These are phyloP conservation scores for Microcebus tavaratra DNA, from an alignment of 2,113 vertebrate genomes.

Conservation along the genomic window DNA sequence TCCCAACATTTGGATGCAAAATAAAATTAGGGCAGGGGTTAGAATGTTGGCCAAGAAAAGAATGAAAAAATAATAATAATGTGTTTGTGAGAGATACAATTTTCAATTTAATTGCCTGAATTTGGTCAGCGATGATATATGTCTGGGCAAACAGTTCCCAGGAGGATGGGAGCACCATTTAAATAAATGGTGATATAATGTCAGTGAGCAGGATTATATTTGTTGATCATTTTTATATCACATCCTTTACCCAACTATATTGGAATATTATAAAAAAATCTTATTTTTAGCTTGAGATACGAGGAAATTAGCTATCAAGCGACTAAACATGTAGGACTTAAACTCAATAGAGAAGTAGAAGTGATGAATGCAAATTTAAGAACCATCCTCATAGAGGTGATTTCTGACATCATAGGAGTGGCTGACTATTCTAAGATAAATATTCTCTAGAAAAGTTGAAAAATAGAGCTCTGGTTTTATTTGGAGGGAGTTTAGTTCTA, in stretches of 20 bases:
- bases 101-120: not conserved
- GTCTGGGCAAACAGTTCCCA: not conserved
- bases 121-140: not conserved
- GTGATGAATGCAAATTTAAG: not conserved
- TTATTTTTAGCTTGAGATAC: not conserved
- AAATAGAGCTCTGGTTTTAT: not conserved
- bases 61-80: not conserved
- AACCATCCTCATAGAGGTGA: not conserved
- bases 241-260: rapidly evolving
- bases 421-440: not conserved
- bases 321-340: not conserved
- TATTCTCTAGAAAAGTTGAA: not conserved
- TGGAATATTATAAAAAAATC: not conserved
- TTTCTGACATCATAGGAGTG: not conserved
- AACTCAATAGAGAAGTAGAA: not conserved
- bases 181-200: not conserved
- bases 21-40: not conserved
- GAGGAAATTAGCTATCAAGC: not conserved
- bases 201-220: not conserved
- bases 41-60: not conserved
- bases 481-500: not conserved
- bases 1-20: not conserved
- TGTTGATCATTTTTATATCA: not conserved
- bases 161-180: not conserved
- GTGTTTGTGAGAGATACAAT: not conserved